phyloP scores from a whole-genome alignment of 2,113 vertebrate genomes.

The Spea multiplicata region DNA sequence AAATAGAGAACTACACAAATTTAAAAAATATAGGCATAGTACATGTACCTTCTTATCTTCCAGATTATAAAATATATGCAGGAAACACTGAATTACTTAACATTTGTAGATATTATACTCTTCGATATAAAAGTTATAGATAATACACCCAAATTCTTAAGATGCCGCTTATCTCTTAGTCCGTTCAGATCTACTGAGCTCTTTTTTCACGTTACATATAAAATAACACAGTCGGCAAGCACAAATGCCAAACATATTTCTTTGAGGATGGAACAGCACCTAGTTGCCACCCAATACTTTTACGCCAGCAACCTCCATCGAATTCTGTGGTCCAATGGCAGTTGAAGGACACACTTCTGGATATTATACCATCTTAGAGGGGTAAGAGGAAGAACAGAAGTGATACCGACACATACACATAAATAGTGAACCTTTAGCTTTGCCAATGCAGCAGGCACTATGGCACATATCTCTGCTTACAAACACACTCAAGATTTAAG shows the following conservation, averaged over 20 bases:
- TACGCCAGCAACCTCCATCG: too few species aligned
- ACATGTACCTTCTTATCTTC: conserved; percentile 71
- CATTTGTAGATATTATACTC: conserved; percentile 80
- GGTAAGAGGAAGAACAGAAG: conserved; percentile 47
- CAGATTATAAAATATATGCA: conserved; percentile 74
- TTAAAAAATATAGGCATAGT: conserved; percentile 76
- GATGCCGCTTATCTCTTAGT: conserved; percentile 55
- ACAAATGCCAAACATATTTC: conserved; percentile 19
- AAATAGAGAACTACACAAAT: conserved; percentile 69
- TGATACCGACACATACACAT: conserved; percentile 52
- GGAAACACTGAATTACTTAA: conserved; percentile 82
- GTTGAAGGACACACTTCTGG: neutral
- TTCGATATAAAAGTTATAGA: conserved; percentile 82
- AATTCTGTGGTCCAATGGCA: neutral
- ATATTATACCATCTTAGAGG: conserved; percentile 50
- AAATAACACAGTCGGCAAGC: conserved; percentile 57
- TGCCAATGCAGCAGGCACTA: conserved; percentile 35
- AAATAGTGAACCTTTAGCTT: conserved; percentile 51
- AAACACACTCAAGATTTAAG: too few species aligned
- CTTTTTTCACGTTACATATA: conserved; percentile 54
- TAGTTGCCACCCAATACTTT: too few species aligned
- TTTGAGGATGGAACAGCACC: neutral
- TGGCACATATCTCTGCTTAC: conserved; percentile 2
- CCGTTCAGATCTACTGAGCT: conserved; percentile 56
- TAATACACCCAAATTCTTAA: conserved; percentile 68